phyloP scores from a whole-genome alignment of 23 tunicate species.

The Corella eumyota region DNA sequence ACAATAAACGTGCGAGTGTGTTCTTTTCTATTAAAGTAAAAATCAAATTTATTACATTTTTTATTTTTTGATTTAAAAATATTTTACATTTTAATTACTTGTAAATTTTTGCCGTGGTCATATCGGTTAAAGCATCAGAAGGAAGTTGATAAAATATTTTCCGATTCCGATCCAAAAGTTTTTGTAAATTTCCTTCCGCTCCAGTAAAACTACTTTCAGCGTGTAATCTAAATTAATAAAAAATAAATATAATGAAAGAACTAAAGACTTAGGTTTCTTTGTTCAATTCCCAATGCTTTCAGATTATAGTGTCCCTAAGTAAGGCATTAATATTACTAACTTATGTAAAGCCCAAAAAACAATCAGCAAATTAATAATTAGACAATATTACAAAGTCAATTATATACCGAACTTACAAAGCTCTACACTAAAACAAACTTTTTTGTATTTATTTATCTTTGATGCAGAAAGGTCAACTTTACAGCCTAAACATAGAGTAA shows the following conservation, averaged over 20 bases:
- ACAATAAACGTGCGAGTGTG: conserved; percentile 73
- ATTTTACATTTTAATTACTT: conserved; percentile 21
- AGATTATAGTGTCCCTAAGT: background rate
- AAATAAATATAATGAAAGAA: background rate
- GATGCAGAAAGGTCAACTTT: no score
- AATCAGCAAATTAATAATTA: no score
- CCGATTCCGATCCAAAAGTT: conserved; percentile 62
- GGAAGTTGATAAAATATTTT: conserved; percentile 69
- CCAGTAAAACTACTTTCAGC: conserved; percentile 67
- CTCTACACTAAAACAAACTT: no score
- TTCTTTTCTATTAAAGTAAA: conserved; percentile 51
- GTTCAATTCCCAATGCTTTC: no score
- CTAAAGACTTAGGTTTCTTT: background rate
- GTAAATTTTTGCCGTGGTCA: conserved; percentile 53
- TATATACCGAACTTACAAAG: no score
- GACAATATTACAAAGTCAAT: no score
- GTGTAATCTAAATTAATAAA: conserved; percentile 26
- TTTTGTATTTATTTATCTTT: no score
- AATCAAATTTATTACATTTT: background rate
- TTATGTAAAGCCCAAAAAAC: background rate
- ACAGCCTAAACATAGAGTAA: no score
- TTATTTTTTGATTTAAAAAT: background rate
- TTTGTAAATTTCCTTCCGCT: conserved; percentile 81
- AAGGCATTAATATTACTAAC: background rate
- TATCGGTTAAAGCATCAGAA: conserved; percentile 60